Percentiles rank a stretch among this genome's conserved stretches.
These are phyloP conservation scores for Nymphalis urticae DNA, from an alignment of 2,888 invertebrate species.

Conservation along the genomic window DNA sequence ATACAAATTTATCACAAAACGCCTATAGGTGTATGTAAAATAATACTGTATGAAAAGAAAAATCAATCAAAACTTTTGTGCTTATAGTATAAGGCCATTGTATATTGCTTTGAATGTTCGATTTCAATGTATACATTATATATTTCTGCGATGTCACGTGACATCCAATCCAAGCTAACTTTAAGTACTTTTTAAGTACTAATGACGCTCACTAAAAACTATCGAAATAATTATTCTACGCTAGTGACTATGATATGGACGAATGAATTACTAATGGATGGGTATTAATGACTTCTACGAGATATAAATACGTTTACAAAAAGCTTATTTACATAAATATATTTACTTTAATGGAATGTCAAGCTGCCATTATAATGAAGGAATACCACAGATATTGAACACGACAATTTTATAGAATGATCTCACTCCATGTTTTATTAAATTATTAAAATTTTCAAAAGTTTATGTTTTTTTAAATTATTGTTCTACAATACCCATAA, in stretches of 20 bases:
- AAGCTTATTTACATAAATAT: conserved; percentile 34
- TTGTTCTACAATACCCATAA: background rate
- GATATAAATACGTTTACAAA: conserved; percentile 32
- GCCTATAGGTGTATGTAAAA: conserved; percentile 49
- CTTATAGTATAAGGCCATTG: conserved; percentile 64
- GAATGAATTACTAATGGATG: conserved; percentile 56
- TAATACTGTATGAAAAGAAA: conserved; percentile 62
- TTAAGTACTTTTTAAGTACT: conserved; percentile 76
- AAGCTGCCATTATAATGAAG: conserved; percentile 47
- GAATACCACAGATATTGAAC: conserved; percentile 64
- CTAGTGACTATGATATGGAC: conserved; percentile 80
- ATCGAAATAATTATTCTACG: conserved; percentile 48
- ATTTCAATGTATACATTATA: conserved; percentile 30
- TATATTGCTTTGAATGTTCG: conserved; percentile 62
- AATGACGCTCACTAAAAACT: conserved; percentile 46
- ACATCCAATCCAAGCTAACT: conserved; percentile 17
- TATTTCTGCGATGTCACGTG: conserved; percentile 29
- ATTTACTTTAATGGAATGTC: conserved; percentile 53
- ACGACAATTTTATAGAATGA: conserved; percentile 48
- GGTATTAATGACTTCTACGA: conserved; percentile 34
- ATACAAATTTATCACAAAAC: conserved; percentile 57
- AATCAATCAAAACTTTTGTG: conserved; percentile 48
- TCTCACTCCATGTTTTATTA: conserved; percentile 14
- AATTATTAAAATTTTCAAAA: background rate
- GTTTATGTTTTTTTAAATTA: background rate